Conservation (phyloP, 2,113 vertebrate species). For the Colistium nudipinnis region DNA sequence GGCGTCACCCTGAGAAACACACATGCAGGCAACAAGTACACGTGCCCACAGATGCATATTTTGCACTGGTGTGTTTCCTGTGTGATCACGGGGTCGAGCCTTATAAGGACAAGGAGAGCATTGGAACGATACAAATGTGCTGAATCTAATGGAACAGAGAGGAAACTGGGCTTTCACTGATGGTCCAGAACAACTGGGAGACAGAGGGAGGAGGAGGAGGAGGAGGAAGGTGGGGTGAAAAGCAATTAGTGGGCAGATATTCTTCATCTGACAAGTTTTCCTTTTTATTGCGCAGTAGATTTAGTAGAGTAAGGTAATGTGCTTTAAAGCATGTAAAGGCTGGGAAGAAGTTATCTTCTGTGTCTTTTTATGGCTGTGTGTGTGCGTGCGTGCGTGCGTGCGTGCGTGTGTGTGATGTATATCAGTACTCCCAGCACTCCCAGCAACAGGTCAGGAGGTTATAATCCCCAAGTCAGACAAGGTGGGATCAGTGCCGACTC, state of each 20-base stretch:
- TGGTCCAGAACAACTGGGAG: conserved; percentile 36
- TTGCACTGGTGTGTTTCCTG: conserved; percentile 26
- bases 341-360: neutral
- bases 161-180: conserved; percentile 47
- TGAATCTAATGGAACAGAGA: conserved; percentile 64
- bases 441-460: conserved; percentile 58
- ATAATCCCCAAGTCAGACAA: conserved; percentile 61
- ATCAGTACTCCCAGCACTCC: neutral
- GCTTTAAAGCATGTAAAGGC: neutral
- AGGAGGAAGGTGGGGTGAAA: neutral
- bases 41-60: neutral
- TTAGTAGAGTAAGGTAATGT: neutral
- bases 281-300: neutral
- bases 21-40: neutral
- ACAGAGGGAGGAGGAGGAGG: neutral
- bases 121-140: conserved; percentile 53
- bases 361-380: neutral
- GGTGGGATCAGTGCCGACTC: conserved; percentile 65
- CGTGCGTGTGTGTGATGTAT: conserved; percentile 15
- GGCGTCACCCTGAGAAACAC: neutral
- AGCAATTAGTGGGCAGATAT: neutral
- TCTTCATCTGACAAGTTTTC: neutral
- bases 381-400: conserved; percentile 7
- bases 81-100: conserved; percentile 47
- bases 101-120: conserved; percentile 56